A percentile compares a stretch with the other conserved stretches of the same genome.
These are phyloP conservation scores for Sebastes baramenuke DNA, from an alignment of 2,797 vertebrate species.

Conservation along the genomic window DNA sequence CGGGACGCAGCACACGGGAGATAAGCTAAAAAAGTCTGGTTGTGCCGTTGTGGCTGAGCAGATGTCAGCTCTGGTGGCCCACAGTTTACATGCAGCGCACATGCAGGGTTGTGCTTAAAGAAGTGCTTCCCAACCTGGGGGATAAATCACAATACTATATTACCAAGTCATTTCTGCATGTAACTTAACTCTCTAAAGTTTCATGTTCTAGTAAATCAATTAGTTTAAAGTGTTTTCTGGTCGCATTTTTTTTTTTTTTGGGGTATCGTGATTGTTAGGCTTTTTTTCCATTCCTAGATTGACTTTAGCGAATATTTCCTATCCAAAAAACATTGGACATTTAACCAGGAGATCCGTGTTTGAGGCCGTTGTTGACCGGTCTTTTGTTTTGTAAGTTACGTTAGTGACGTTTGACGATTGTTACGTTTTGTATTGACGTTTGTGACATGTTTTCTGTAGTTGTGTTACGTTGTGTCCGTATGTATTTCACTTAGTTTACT, in stretches of 20 bases:
- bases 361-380: too few species aligned
- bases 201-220: background rate
- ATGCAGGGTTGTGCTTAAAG: background rate
- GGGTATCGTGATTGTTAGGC: background rate
- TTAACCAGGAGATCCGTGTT: too few species aligned
- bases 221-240: background rate
- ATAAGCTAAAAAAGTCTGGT: constrained; percentile 22
- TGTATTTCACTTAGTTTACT: too few species aligned
- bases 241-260: background rate
- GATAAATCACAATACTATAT: background rate
- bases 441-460: too few species aligned
- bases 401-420: too few species aligned
- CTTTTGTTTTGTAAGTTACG: too few species aligned
- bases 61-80: constrained; percentile 27
- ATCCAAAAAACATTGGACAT: too few species aligned
- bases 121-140: background rate
- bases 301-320: background rate
- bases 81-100: constrained; percentile 18
- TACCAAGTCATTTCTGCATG: background rate
- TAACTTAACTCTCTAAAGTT: background rate
- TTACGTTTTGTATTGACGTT: too few species aligned
- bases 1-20: background rate
- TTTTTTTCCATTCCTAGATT: background rate
- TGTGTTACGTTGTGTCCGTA: too few species aligned
- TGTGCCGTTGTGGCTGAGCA: constrained; percentile 23